Evolutionary conservation across 2,113 vertebrate species (phyloP), one percentile per base, ranked within the genome.

Genomic region (Psophia crepitans): DNA sequence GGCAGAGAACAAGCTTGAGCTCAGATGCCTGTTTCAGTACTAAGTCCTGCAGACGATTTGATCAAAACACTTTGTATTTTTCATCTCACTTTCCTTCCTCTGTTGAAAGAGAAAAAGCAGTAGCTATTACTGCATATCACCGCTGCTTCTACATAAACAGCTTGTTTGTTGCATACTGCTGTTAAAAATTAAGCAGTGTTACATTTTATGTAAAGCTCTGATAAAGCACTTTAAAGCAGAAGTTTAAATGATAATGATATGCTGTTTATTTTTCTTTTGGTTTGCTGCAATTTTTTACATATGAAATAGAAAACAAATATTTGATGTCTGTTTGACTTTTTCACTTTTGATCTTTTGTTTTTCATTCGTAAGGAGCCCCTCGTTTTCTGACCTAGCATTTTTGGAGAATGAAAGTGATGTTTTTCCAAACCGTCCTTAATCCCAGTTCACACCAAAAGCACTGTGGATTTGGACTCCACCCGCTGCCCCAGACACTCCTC

Each of bases 131-230:
- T 44, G 13, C 77, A 53, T 91, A 56, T 19, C 56, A 53, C 39
- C 26, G 9, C 43, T 58, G 89, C 48, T 92, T 89, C 68, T 89
- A 4, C 81, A 68, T 89, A 89, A 94, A 78, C 57, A 85, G 53
- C 3, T 2, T 94, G 53, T 79, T 87, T 2, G 2, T 87, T 63
- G 32, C 63, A 63, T 61, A 54, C 51, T 76, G 57, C 70, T 95
- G 60, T 96, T 93, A 95, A 94, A 94, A 95, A 94, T 95, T 95
- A 91, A 97, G 56, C 35, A 89, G 65, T 87, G 73, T 93, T 96
- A 82, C 61, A 60, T 95, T 89, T 96, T 96, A 94, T 76, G 93
- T 93, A 89, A 93, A 89, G 65, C 51, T 91, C 69, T 69, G 91
- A 93, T 94, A 95, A 87, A 93, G 81, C 53, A 76, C 81, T 94